phyloP scores from a whole-genome alignment of 1,140 invertebrate genomes.

The Temnothorax curvispinosus region DNA sequence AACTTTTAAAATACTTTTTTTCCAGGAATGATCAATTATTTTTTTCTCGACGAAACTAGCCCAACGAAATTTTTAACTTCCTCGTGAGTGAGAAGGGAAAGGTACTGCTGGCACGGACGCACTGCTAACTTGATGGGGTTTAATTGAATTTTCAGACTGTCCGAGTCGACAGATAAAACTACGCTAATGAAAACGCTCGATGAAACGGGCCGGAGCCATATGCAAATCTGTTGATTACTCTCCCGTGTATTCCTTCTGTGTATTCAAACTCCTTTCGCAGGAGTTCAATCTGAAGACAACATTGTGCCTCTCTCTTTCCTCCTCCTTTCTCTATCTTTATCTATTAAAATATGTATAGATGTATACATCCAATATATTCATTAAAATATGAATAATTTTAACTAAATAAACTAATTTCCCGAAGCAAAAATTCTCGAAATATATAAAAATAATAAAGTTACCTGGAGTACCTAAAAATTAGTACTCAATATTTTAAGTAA shows the following conservation, averaged over 20 bases:
- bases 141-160: slow-evolving; percentile 73
- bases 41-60: slow-evolving; percentile 6
- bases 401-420: neutral
- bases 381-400: neutral
- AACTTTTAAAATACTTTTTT: slow-evolving; percentile 1
- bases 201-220: slow-evolving; percentile 64
- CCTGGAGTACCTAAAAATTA: neutral
- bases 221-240: slow-evolving; percentile 77
- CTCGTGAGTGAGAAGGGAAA: neutral
- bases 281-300: neutral
- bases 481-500: neutral
- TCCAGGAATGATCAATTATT: neutral
- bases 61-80: slow-evolving; percentile 17
- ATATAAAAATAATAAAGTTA: neutral
- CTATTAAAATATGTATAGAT: neutral
- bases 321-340: neutral
- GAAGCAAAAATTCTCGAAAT: neutral
- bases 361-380: neutral
- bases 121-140: slow-evolving; percentile 27
- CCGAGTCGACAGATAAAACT: slow-evolving; percentile 22
- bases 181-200: slow-evolving; percentile 43
- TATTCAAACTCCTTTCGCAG: slow-evolving; percentile 9
- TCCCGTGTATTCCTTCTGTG: slow-evolving; percentile 55
- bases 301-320: neutral
- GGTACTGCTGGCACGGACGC: neutral